These are phyloP conservation scores for Procambarus virginalis DNA, from an alignment of 1,140 invertebrate species.

Conservation along the genomic window DNA sequence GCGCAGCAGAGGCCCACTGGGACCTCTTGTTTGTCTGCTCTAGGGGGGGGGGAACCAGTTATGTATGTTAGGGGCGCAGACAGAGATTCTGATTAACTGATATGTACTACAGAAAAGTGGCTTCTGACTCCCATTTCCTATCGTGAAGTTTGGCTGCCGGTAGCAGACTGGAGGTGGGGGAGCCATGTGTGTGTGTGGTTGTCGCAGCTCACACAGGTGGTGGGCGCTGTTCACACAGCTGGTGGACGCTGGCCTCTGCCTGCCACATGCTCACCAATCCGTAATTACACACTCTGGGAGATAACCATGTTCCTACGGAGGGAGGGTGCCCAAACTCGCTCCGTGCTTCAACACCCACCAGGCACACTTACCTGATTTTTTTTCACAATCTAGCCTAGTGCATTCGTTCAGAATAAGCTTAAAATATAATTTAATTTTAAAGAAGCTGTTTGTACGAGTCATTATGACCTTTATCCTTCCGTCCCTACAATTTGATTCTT, in stretches of 20 bases:
- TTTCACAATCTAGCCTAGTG: too few species aligned
- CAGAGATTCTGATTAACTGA: too few species aligned
- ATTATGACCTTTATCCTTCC: neutral
- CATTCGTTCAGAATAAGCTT: too few species aligned
- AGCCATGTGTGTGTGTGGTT: neutral
- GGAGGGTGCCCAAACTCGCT: neutral
- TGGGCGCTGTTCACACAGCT: neutral
- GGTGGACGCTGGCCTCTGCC: neutral
- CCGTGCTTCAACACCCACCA: neutral
- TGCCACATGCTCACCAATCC: neutral
- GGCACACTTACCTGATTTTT: neutral
- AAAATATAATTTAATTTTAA: too few species aligned
- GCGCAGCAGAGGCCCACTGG: too few species aligned
- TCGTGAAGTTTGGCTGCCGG: neutral
- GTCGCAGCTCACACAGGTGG: neutral
- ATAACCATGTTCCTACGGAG: neutral
- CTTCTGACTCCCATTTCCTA: neutral
- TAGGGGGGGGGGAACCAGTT: too few species aligned
- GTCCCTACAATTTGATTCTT: neutral
- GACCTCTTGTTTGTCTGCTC: too few species aligned
- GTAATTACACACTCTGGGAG: slow-evolving; percentile 10
- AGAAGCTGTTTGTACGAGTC: too few species aligned
- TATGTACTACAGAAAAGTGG: too few species aligned
- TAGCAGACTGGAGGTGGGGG: neutral
- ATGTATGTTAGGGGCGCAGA: too few species aligned